Percentiles rank a stretch among this genome's conserved stretches.
phyloP scores from a whole-genome alignment of 2,113 vertebrate genomes.

The Bos indicus region DNA sequence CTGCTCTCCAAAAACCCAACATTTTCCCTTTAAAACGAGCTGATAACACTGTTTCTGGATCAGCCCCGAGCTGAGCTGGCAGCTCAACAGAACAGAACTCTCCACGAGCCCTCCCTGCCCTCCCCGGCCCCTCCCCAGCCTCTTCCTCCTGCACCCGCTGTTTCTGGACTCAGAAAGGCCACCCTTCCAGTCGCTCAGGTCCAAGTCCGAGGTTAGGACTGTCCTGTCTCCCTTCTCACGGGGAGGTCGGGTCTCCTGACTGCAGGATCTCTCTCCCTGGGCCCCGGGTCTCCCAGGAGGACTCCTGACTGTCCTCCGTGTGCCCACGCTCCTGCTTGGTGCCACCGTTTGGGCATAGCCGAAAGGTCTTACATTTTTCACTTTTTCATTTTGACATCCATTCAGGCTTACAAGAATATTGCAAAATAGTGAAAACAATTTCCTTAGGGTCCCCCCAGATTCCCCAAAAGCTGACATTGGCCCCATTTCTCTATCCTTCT shows the following conservation, averaged over 20 bases:
- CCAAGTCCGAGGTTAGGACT: background rate
- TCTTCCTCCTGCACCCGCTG: no score
- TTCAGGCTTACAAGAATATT: background rate
- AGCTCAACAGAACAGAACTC: background rate
- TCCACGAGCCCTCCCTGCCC: fast-evolving
- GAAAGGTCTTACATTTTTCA: background rate
- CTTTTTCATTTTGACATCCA: background rate
- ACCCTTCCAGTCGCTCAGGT: background rate
- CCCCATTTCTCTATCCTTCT: background rate
- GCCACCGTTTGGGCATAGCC: background rate
- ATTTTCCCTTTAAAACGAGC: background rate
- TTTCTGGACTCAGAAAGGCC: background rate
- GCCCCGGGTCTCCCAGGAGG: background rate
- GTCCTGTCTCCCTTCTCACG: background rate
- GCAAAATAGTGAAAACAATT: background rate
- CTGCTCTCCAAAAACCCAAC: background rate
- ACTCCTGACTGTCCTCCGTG: fast-evolving
- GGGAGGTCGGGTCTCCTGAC: background rate
- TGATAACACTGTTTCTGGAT: background rate
- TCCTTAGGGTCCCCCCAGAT: background rate
- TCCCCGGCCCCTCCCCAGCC: fast-evolving
- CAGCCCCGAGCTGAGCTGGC: background rate
- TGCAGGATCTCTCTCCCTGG: background rate
- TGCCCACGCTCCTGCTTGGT: background rate
- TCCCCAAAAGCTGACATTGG: background rate